phyloP scores from a whole-genome alignment of 2,888 invertebrate species.

The Andrena chrysosceles region DNA sequence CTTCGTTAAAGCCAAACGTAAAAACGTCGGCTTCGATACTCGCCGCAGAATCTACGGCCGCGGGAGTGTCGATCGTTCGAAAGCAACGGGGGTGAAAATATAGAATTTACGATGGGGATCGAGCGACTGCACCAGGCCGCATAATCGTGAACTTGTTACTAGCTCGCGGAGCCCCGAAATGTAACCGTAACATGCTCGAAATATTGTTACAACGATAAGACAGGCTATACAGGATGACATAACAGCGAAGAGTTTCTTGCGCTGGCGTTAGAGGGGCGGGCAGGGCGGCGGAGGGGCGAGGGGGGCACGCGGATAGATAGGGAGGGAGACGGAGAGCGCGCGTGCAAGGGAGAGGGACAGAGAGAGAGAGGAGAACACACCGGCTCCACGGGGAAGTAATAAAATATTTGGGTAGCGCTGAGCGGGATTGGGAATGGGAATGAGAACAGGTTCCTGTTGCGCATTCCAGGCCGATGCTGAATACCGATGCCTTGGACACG shows the following conservation, averaged over 20 bases:
- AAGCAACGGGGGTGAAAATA: background rate
- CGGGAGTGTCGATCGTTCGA: too few species aligned
- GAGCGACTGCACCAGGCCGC: background rate
- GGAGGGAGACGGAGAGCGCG: slow-evolving; percentile 9
- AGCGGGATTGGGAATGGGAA: slow-evolving; percentile 75
- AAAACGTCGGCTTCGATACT: too few species aligned
- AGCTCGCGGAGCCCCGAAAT: slow-evolving; percentile 3
- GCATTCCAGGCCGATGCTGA: slow-evolving; percentile 80
- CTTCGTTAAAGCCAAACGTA: too few species aligned
- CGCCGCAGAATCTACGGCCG: too few species aligned
- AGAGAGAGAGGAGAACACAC: slow-evolving; percentile 47
- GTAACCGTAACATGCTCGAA: slow-evolving; percentile 13
- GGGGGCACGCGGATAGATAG: slow-evolving; percentile 25
- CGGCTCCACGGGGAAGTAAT: slow-evolving; percentile 74
- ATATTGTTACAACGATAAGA: slow-evolving; percentile 49
- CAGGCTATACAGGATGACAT: slow-evolving; percentile 59
- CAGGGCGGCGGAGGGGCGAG: slow-evolving; percentile 27
- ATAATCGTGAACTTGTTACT: background rate
- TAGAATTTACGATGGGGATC: background rate
- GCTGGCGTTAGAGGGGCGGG: slow-evolving; percentile 32
- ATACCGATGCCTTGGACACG: slow-evolving; percentile 75
- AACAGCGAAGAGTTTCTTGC: slow-evolving; percentile 60
- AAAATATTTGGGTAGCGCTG: slow-evolving; percentile 78
- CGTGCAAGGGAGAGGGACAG: slow-evolving; percentile 23
- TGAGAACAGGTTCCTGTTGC: slow-evolving; percentile 80